A percentile compares a stretch with the other conserved stretches of the same genome.
Conservation (phyloP, 2,888 invertebrate species). For the Xanthorhoe spadicearia region DNA sequence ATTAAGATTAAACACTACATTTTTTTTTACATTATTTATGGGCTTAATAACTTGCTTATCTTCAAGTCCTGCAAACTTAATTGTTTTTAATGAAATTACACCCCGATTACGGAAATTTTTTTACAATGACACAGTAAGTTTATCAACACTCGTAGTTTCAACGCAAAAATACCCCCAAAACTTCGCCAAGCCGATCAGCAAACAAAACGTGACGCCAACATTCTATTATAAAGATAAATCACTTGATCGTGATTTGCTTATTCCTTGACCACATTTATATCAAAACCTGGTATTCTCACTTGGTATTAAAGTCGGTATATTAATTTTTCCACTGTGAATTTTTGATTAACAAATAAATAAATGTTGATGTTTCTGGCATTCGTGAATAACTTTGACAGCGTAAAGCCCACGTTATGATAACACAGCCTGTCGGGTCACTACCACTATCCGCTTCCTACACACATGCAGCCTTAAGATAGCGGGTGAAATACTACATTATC, state of each 20-base stretch:
- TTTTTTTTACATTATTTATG: too few relatives aligned
- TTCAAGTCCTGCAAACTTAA: too few relatives aligned
- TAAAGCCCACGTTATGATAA: not conserved
- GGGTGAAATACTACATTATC: conserved; percentile 28
- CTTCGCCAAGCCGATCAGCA: conserved; percentile 26
- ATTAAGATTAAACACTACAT: too few relatives aligned
- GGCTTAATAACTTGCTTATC: too few relatives aligned
- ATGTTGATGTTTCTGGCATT: not conserved
- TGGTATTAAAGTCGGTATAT: too few relatives aligned
- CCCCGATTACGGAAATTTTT: not conserved
- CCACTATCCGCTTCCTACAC: not conserved
- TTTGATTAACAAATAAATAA: too few relatives aligned
- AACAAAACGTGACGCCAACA: conserved; percentile 42
- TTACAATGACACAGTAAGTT: not conserved
- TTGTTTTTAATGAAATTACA: not conserved
- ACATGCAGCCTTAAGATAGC: conserved; percentile 11
- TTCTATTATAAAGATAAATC: conserved; percentile 46
- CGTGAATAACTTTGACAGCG: not conserved
- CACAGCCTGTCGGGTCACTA: not conserved
- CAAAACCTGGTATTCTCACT: conserved; percentile 8
- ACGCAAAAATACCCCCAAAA: conserved; percentile 18
- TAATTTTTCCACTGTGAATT: too few relatives aligned
- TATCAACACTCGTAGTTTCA: conserved; percentile 13
- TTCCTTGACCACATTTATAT: conserved; percentile 9
- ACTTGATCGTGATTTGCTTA: conserved; percentile 44